A percentile compares a stretch with the other conserved stretches of the same genome.
Evolutionary conservation across 30 jellyfish, hydroid and myxozoan genomes (phyloP).

Genomic region (Hydractinia echinata): DNA sequence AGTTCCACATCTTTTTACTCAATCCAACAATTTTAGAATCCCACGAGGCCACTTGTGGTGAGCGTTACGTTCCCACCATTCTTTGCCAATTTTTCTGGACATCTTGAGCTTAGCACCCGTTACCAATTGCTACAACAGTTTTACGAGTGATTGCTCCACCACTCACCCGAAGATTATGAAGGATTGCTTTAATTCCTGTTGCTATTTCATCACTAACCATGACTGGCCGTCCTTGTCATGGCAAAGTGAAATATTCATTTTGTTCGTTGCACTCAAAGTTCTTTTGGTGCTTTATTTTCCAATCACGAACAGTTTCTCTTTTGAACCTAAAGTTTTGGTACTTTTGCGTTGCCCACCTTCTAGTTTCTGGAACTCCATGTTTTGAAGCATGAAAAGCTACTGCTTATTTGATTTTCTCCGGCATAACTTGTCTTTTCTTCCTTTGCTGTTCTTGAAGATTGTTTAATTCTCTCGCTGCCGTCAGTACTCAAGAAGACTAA

Average conservation of each 20-base stretch:
- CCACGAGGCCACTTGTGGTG: constrained; percentile 43
- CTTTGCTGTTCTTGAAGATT: background rate
- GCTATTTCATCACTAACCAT: constrained; percentile 24
- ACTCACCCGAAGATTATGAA: constrained; percentile 17
- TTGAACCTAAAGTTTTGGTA: constrained; percentile 32
- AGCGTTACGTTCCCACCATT: constrained; percentile 37
- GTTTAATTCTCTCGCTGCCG: constrained; percentile 15
- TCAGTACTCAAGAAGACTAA: constrained; percentile 23
- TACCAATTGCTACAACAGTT: constrained; percentile 30
- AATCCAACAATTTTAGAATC: constrained; percentile 20
- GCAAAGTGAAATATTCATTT: constrained; percentile 13
- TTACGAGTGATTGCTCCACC: constrained; percentile 43
- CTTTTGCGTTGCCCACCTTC: constrained; percentile 44
- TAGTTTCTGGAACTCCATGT: constrained; percentile 42
- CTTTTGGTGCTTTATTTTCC: constrained; percentile 33
- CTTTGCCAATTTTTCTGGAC: constrained; percentile 43
- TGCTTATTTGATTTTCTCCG: background rate
- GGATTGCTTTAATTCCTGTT: constrained; percentile 34
- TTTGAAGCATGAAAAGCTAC: background rate
- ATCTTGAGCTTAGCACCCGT: constrained; percentile 31
- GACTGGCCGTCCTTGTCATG: constrained; percentile 36
- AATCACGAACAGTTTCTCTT: constrained; percentile 44
- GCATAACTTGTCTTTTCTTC: constrained; percentile 4
- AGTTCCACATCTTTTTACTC: constrained; percentile 43
- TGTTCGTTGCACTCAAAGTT: constrained; percentile 19